Conservation (phyloP, 2,113 vertebrate genomes). For the Mastomys natalensis region DNA sequence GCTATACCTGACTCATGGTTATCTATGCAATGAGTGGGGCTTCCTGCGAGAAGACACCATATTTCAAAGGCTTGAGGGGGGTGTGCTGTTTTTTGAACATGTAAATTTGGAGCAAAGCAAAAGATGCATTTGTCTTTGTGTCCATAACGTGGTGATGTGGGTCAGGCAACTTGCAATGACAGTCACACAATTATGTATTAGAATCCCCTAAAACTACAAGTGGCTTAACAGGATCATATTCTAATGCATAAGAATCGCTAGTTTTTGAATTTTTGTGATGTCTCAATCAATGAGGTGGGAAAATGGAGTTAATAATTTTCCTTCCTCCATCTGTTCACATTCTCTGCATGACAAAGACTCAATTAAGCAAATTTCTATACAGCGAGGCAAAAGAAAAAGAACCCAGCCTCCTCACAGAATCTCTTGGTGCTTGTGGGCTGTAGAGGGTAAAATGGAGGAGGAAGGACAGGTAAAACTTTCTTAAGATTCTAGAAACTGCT, state of each 20-base stretch:
- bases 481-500: neutral
- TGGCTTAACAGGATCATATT: conserved; percentile 53
- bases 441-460: neutral
- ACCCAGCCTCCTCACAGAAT: neutral
- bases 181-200: conserved; percentile 41
- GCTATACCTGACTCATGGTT: neutral
- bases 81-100: neutral
- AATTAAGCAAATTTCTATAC: conserved; percentile 64
- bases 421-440: neutral
- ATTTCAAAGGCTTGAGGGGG: fast-evolving
- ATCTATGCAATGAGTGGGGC: neutral
- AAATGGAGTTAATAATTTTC: conserved; percentile 64
- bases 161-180: neutral
- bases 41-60: neutral
- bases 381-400: neutral
- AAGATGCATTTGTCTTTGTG: neutral
- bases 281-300: conserved; percentile 57
- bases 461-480: neutral
- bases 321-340: conserved; percentile 60
- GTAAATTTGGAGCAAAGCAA: neutral
- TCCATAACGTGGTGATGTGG: neutral
- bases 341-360: conserved; percentile 57
- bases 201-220: conserved; percentile 52
- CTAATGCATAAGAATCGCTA: conserved; percentile 40
- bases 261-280: conserved; percentile 31